Evolutionary conservation across 2,797 vertebrate species (phyloP).

Genomic region (Knipowitschia caucasica): DNA sequence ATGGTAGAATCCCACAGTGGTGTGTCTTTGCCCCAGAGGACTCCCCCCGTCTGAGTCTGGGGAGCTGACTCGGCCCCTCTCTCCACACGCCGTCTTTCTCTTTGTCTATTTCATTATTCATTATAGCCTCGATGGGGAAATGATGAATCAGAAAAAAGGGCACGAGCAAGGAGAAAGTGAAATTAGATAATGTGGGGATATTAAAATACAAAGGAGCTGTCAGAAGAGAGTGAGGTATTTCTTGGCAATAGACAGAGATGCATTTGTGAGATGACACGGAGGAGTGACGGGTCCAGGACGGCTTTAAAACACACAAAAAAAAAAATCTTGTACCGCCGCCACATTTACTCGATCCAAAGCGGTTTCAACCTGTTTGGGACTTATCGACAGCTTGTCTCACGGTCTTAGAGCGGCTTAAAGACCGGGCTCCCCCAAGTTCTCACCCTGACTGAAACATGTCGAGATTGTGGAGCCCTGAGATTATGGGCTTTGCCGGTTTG

Average conservation of each 20-base stretch:
- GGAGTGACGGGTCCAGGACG: conserved; percentile 11
- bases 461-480: conserved; percentile 9
- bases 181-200: conserved; percentile 49
- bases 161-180: conserved; percentile 28
- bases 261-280: conserved; percentile 33
- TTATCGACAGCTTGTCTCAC: conserved; percentile 40
- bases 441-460: conserved; percentile 33
- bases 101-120: conserved; percentile 45
- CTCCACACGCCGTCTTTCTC: conserved; percentile 23
- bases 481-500: conserved; percentile 33
- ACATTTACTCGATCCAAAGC: too few species aligned
- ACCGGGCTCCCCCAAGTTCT: conserved; percentile 19
- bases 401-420: conserved; percentile 30
- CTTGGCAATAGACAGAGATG: conserved; percentile 39
- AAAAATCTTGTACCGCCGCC: too few species aligned
- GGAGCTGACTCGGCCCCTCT: conserved; percentile 54
- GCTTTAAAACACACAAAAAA: conserved; percentile 53
- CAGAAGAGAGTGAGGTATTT: conserved; percentile 50
- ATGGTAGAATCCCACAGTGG: conserved; percentile 12
- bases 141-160: conserved; percentile 59
- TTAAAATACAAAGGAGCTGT: conserved; percentile 51
- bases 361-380: conserved; percentile 24
- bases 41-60: conserved; percentile 28
- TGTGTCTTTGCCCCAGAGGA: conserved; percentile 24
- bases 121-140: conserved; percentile 46